Conservation (phyloP, 2,113 vertebrate species). For the Alligator mississippiensis region DNA sequence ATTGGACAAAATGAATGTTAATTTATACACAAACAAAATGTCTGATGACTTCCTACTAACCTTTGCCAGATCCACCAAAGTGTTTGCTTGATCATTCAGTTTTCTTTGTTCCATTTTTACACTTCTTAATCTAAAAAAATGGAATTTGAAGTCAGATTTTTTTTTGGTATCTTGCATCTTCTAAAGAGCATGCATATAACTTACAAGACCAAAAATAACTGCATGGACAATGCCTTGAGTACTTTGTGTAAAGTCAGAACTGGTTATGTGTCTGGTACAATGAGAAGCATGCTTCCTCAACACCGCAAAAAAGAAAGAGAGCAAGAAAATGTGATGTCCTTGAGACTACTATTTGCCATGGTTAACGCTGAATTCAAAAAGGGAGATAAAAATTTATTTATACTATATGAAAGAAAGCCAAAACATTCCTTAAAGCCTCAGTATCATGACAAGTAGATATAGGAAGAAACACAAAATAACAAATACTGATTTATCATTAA, state of each 20-base stretch:
- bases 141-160: slow-evolving; percentile 82
- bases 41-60: slow-evolving; percentile 78
- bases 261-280: slow-evolving; percentile 81
- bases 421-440: slow-evolving; percentile 84
- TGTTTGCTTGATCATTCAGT: slow-evolving; percentile 99
- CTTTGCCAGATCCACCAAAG: slow-evolving; percentile 99
- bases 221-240: slow-evolving; percentile 85
- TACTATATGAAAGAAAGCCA: slow-evolving; percentile 82
- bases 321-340: slow-evolving; percentile 82
- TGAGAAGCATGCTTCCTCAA: slow-evolving; percentile 88
- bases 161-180: slow-evolving; percentile 15
- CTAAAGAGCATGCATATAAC: slow-evolving; percentile 86
- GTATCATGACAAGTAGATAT: slow-evolving; percentile 86
- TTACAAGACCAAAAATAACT: slow-evolving; percentile 81
- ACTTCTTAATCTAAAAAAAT: slow-evolving; percentile 98
- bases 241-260: slow-evolving; percentile 74
- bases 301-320: slow-evolving; percentile 81
- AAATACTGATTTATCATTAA: background rate
- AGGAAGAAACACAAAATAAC: slow-evolving; percentile 77
- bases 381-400: slow-evolving; percentile 73
- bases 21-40: background rate
- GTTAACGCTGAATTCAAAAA: slow-evolving; percentile 74
- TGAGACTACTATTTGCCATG: slow-evolving; percentile 72
- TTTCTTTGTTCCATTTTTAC: slow-evolving; percentile 99
- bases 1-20: background rate